Evolutionary conservation across 2,888 invertebrate genomes (phyloP), one percentile per base, ranked within the genome.

Genomic region (Rhyacophila evoluta): DNA sequence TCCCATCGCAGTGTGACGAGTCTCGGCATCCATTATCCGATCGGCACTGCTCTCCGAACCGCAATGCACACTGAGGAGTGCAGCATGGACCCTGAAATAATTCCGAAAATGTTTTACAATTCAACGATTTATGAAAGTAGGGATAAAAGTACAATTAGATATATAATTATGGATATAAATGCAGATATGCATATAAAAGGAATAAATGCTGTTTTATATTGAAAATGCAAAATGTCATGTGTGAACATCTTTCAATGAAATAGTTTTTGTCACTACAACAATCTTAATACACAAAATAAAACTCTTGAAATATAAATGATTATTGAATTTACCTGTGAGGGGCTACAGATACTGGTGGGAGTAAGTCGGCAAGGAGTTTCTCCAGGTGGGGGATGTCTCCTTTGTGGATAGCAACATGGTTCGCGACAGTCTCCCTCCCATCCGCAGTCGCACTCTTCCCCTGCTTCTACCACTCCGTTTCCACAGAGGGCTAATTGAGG

Each of bases 401-500:
- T 92, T 90, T 97, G 97, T 37, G 98, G 97, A 84, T 94, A 95
- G 86, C 99, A 99, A 86, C 99, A 99, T 70, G 93, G 92, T 87
- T 97, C 98, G 77, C 94, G 93, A 87, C 99, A 99, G 86, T 98
- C 98, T 84, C 97, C 96, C 84, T 97, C 97, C 97, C 97, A 98
- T 77, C 99, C 99, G 87, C 99, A 99, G 88, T 99, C 99, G 87
- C 99, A 99, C 87, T 99, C 95, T 88, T 99, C 99, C 15, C 96
- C 98, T 70, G 94, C 94, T 86, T 99, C 99, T 69, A 97, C 97
- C 33, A 99, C 98, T 55, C 98, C 97, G 87, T 99, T 99, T 75
- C 99, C 99, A 88, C 99, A 99, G 85, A 99, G 96, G 0, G 98
- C 95, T 77, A 94, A 94, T 87, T 97, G 96, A 15, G 97, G 95